Conservation (phyloP, 2,113 vertebrate genomes). For the Cheirogaleus medius region DNA sequence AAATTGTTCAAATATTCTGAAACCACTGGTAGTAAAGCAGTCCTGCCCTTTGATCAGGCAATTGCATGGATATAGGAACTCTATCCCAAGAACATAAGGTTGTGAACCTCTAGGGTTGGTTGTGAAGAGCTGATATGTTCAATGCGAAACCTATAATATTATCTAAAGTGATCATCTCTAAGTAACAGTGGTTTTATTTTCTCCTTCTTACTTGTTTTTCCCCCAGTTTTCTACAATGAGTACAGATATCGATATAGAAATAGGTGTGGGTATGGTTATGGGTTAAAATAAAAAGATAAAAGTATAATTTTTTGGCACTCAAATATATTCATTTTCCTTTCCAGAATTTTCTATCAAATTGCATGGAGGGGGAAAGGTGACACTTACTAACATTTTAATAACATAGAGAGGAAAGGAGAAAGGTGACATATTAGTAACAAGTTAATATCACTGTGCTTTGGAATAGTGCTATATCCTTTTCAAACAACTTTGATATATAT, state of each 20-base stretch:
- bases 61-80: background rate
- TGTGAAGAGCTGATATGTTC: background rate
- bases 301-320: background rate
- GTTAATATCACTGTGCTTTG: background rate
- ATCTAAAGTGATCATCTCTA: background rate
- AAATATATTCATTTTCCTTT: background rate
- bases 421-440: background rate
- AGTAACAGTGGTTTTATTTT: background rate
- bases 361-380: background rate
- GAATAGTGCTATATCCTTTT: background rate
- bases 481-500: background rate
- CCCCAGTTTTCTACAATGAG: background rate
- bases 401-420: background rate
- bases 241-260: background rate
- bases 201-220: background rate
- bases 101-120: background rate
- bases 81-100: background rate
- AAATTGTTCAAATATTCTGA: background rate
- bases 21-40: background rate
- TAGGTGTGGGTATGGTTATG: background rate
- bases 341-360: slow-evolving; percentile 15
- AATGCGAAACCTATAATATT: background rate
- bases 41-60: background rate
- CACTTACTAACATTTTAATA: background rate
- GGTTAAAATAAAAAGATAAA: background rate